These are phyloP conservation scores for Mamestra configurata DNA, from an alignment of 1,140 invertebrate genomes.

Conservation along the genomic window DNA sequence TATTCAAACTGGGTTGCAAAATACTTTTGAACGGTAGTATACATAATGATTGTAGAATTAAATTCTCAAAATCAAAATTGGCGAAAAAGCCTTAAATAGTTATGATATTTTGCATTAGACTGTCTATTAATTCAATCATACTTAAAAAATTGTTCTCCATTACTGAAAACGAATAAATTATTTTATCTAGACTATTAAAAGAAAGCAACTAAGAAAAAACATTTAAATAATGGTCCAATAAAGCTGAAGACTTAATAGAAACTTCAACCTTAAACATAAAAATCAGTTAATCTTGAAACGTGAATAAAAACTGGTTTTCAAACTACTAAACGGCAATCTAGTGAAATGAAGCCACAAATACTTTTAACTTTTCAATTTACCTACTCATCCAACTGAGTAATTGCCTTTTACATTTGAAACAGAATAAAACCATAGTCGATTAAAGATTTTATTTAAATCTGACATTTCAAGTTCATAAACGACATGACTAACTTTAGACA, in stretches of 20 bases:
- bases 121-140: too few species aligned
- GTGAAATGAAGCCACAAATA: slow-evolving; percentile 10
- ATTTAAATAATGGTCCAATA: background rate
- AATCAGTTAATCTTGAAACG: background rate
- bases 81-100: too few species aligned
- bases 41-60: too few species aligned
- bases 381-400: background rate
- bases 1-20: too few species aligned
- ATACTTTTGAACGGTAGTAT: too few species aligned
- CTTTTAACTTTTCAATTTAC: slow-evolving; percentile 36
- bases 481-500: too few species aligned
- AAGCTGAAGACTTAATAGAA: background rate
- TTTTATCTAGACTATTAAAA: background rate
- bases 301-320: slow-evolving; percentile 7
- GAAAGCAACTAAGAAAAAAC: background rate
- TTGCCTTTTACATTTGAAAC: slow-evolving; percentile 9
- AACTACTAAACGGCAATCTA: background rate
- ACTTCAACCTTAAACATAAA: background rate
- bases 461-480: background rate
- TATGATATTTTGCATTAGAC: too few species aligned
- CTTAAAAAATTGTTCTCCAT: too few species aligned
- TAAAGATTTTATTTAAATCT: background rate
- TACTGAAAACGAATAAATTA: background rate
- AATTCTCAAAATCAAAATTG: too few species aligned
- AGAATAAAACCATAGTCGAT: background rate